These are phyloP conservation scores for Tinea trinotella DNA, from an alignment of 2,888 invertebrate species.

Conservation along the genomic window DNA sequence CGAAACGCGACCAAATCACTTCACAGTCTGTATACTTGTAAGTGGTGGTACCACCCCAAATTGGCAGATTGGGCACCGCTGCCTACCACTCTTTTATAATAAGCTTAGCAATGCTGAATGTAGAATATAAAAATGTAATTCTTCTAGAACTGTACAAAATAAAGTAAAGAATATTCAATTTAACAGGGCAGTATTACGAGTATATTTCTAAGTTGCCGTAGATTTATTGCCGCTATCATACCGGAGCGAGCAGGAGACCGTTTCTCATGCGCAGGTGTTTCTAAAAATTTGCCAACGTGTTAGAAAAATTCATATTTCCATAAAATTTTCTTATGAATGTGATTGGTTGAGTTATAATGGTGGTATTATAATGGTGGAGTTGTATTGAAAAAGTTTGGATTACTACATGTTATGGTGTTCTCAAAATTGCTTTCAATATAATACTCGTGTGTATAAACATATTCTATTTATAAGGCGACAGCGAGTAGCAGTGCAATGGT, in stretches of 20 bases:
- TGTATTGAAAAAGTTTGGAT: neutral
- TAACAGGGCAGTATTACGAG: conserved; percentile 11
- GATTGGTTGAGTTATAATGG: neutral
- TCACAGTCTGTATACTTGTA: too few species aligned
- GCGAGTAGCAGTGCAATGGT: too few species aligned
- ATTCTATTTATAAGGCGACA: too few species aligned
- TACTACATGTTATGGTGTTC: conserved; percentile 16
- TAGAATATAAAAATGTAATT: too few species aligned
- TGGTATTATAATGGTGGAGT: too few species aligned
- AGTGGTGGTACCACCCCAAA: too few species aligned
- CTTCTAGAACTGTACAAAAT: neutral
- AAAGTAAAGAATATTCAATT: conserved; percentile 13
- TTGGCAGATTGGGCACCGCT: too few species aligned
- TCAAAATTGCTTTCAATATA: conserved; percentile 24
- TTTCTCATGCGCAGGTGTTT: conserved; percentile 65
- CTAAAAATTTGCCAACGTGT: conserved; percentile 66
- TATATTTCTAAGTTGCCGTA: conserved; percentile 24
- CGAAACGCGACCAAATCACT: too few species aligned
- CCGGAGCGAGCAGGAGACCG: conserved; percentile 49
- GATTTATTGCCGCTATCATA: conserved; percentile 65
- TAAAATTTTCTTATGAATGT: conserved; percentile 3
- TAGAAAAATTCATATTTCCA: conserved; percentile 4
- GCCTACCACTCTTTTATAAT: too few species aligned
- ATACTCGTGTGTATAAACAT: conserved; percentile 23
- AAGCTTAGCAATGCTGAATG: too few species aligned